phyloP scores from a whole-genome alignment of 2,113 vertebrate genomes.

The Neotoma lepida region DNA sequence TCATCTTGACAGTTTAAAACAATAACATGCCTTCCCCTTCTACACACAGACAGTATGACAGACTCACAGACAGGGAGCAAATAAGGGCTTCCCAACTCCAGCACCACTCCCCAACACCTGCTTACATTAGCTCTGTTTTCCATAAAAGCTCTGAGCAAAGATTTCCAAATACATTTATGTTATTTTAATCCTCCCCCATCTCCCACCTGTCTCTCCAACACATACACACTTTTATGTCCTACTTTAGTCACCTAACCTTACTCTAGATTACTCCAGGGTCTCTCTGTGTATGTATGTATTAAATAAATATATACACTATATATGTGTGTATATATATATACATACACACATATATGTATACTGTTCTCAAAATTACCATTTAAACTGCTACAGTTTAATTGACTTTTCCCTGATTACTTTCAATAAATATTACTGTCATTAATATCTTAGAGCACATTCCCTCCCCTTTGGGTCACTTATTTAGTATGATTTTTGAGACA shows the following conservation, averaged over 20 bases:
- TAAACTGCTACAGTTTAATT: neutral
- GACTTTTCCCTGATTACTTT: neutral
- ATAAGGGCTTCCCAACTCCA: fast-evolving
- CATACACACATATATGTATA: neutral
- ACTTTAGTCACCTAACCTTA: neutral
- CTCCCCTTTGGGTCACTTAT: neutral
- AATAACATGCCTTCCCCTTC: neutral
- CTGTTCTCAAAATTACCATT: conserved; percentile 1
- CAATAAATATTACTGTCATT: neutral
- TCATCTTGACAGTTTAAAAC: neutral
- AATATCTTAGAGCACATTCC: neutral
- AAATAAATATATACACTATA: too few relatives aligned
- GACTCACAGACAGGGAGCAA: neutral
- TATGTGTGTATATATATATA: neutral
- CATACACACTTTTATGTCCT: neutral
- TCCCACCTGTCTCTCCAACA: neutral
- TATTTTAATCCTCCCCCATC: neutral
- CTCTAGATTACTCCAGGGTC: neutral
- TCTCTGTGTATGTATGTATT: neutral
- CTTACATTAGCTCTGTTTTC: neutral
- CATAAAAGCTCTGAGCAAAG: neutral
- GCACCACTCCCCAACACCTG: neutral
- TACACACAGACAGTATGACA: neutral
- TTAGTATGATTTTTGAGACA: neutral
- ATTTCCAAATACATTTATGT: neutral